Evolutionary conservation across 2,113 vertebrate genomes (phyloP).

Genomic region (Polyodon spathula): DNA sequence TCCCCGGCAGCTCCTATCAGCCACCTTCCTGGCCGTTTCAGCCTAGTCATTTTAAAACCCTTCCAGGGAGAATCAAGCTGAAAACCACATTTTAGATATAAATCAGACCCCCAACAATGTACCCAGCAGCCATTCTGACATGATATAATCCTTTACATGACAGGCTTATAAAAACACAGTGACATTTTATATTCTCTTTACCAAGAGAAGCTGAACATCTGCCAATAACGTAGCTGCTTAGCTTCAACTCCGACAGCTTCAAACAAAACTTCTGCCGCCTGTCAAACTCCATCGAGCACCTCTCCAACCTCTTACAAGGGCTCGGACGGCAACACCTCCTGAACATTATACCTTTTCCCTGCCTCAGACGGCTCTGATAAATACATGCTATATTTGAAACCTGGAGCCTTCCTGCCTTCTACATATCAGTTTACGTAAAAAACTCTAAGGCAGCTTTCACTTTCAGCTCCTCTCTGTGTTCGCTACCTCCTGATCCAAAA

Average conservation of each 20-base stretch:
- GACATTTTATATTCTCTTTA: conserved; percentile 62
- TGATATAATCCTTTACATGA: conserved; percentile 58
- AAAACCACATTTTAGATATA: conserved; percentile 47
- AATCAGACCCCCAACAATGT: conserved; percentile 55
- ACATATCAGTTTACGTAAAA: background rate
- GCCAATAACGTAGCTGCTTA: conserved; percentile 44
- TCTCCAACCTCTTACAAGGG: conserved; percentile 20
- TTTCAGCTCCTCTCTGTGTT: conserved; percentile 1
- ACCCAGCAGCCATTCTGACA: conserved; percentile 46
- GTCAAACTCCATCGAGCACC: conserved; percentile 28
- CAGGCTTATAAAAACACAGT: conserved; percentile 55
- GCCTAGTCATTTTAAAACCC: conserved; percentile 18
- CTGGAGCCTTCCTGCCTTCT: background rate
- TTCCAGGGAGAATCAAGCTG: conserved; percentile 28
- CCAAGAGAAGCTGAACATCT: conserved; percentile 50
- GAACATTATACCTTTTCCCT: background rate
- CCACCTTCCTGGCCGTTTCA: conserved; percentile 26
- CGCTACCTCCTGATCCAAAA: conserved; percentile 20
- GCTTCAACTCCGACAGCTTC: conserved; percentile 56
- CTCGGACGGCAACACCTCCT: background rate
- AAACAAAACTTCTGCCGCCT: conserved; percentile 30
- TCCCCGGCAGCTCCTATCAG: no score
- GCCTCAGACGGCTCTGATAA: background rate
- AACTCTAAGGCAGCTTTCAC: background rate
- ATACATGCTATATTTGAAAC: background rate